Base-by-base conservation (phyloP, 2,888 invertebrate species). In the Melieria crassipennis region DNA sequence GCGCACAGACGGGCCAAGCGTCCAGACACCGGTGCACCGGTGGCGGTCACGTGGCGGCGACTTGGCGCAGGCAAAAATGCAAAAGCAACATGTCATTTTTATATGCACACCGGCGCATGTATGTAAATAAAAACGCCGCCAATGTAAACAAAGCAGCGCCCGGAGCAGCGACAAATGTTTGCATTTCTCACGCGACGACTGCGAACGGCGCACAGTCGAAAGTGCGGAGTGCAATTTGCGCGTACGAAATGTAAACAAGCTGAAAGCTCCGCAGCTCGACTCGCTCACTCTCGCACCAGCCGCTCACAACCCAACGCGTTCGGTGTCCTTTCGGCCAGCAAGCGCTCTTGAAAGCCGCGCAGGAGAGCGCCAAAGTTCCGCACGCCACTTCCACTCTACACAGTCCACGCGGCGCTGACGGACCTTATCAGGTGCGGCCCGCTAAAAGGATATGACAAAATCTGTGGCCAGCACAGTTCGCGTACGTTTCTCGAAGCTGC, bases 401-500 rank as follows among this genome's bases (percentile, higher is more conserved):
- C 0, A 11, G 45, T 52, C 6, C 48, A 30, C 30, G 30, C 30
- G 5, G 50, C 64, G 56, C 70, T 73, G 72, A 74, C 75, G 70
- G 56, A 61, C 58, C 56, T 16, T 62, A 65, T 62, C 65, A 69
- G 45, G 63, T 48, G 6, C 11, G 62, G 69, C 57, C 72, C 58
- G 68, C 71, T 72, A 74, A 71, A 76, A 65, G 70, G 65, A 70
- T 58, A 52, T 71, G 75, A 69, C 70, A 42, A 50, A 64, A 72
- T 66, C 74, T 69, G 67, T 75, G 76, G 74, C 77, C 74, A 78
- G 78, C 81, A 82, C 83, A 83, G 84, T 83, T 80, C 79, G 80
- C 81, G 80, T 82, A 80, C 79, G 83, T 79, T 82, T 76, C 80
- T 82, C 79, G 79, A 75, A 84, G 83, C 77, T 78, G 75, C 72